Evolutionary conservation across 53 echinoderm and acorn worm species (phyloP).

Genomic region (Mesocentrotus franciscanus): DNA sequence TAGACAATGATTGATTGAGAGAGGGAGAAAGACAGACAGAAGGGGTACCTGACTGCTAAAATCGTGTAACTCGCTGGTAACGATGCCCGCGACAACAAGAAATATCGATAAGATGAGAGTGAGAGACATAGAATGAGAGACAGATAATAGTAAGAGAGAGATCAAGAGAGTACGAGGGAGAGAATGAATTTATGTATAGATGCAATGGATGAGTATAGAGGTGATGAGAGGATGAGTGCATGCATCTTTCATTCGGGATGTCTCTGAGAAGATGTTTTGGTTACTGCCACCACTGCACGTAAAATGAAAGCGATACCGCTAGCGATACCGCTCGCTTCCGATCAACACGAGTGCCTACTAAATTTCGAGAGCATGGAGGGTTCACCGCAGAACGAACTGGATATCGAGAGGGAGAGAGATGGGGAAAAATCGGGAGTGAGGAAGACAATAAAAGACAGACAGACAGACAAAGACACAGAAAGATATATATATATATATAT

Average conservation of each 20-base stretch:
- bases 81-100: no score
- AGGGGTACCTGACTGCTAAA: neutral
- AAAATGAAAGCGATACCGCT: slow-evolving; percentile 42
- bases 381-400: neutral
- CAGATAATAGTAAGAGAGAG: neutral
- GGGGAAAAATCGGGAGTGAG: neutral
- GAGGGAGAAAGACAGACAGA: neutral
- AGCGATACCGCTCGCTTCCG: neutral
- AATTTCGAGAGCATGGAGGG: neutral
- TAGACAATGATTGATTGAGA: neutral
- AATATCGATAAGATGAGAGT: neutral
- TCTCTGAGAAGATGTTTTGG: neutral
- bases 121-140: neutral
- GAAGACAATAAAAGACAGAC: neutral
- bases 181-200: neutral
- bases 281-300: neutral
- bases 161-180: no score
- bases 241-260: neutral
- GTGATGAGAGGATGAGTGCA: neutral
- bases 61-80: no score
- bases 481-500: no score
- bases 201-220: neutral
- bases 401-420: neutral
- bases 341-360: neutral
- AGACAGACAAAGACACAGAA: no score